Percentiles rank a stretch among this genome's conserved stretches.
Conservation (phyloP, 2,113 vertebrate species). For the Melanotaenia duboulayi region DNA sequence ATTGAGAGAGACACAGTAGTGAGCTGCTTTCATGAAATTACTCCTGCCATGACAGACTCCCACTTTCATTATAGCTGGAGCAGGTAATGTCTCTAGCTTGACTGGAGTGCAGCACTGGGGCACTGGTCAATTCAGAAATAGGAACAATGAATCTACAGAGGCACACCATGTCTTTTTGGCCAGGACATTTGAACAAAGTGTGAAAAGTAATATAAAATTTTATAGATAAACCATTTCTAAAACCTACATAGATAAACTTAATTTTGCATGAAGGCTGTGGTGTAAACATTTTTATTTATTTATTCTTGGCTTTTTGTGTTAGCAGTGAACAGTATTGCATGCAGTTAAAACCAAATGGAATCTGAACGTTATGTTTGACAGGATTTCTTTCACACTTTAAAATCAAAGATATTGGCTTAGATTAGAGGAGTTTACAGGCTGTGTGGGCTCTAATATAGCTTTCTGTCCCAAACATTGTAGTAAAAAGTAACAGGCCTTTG, state of each 20-base stretch:
- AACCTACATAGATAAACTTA: no score
- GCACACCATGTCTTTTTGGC: background rate
- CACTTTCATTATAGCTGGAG: background rate
- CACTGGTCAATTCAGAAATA: no score
- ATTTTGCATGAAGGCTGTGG: background rate
- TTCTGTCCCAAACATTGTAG: background rate
- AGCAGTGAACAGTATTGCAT: background rate
- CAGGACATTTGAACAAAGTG: background rate
- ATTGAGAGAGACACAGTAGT: no score
- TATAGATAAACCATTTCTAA: no score
- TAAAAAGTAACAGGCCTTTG: constrained; percentile 20
- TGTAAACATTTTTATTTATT: background rate
- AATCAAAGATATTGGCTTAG: background rate
- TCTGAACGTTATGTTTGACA: background rate
- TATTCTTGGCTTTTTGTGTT: constrained; percentile 16
- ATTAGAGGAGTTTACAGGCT: background rate
- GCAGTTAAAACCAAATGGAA: constrained; percentile 10
- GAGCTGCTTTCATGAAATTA: no score
- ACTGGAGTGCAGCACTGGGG: background rate
- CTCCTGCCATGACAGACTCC: no score
- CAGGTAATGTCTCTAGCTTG: background rate
- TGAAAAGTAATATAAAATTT: background rate
- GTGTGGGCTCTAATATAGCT: background rate
- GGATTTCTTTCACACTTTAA: constrained; percentile 7
- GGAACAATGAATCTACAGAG: no score